These are phyloP conservation scores for Phalloptychus januarius DNA, from an alignment of 2,797 vertebrate genomes.

Conservation along the genomic window DNA sequence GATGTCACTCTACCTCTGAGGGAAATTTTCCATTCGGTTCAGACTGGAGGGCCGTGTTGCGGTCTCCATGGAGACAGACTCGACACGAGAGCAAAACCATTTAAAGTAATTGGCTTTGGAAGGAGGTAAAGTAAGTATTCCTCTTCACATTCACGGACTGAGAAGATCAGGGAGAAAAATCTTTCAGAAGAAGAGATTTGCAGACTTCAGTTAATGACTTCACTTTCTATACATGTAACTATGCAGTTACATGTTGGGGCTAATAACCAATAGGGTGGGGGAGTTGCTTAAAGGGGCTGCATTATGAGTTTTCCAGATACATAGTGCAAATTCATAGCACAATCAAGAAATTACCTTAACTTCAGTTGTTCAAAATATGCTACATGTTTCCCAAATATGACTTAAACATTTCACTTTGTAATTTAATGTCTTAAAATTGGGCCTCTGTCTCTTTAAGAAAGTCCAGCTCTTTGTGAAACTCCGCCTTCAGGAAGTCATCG, in stretches of 20 bases:
- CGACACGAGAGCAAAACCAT: slow-evolving; percentile 21
- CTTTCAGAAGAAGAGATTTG: not conserved
- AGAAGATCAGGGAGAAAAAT: not conserved
- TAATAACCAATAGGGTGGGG: no score
- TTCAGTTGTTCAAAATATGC: no score
- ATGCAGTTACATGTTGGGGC: not conserved
- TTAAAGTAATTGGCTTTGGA: slow-evolving; percentile 37
- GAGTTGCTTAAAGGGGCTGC: not conserved
- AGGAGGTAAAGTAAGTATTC: slow-evolving; percentile 2
- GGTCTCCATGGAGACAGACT: slow-evolving; percentile 50
- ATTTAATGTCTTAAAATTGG: no score
- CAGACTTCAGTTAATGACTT: not conserved
- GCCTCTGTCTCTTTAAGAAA: no score
- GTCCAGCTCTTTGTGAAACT: no score
- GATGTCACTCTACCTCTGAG: slow-evolving; percentile 32
- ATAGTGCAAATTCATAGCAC: no score
- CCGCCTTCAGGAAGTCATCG: no score
- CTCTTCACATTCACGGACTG: not conserved
- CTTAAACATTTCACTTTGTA: no score
- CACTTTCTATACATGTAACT: not conserved
- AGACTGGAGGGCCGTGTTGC: slow-evolving; percentile 30
- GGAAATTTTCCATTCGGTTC: slow-evolving; percentile 19
- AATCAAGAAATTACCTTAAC: no score
- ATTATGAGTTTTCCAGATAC: no score
- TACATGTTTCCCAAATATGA: no score